Evolutionary conservation across 1,140 invertebrate species (phyloP).

Genomic region (Drosophila dunni): DNA sequence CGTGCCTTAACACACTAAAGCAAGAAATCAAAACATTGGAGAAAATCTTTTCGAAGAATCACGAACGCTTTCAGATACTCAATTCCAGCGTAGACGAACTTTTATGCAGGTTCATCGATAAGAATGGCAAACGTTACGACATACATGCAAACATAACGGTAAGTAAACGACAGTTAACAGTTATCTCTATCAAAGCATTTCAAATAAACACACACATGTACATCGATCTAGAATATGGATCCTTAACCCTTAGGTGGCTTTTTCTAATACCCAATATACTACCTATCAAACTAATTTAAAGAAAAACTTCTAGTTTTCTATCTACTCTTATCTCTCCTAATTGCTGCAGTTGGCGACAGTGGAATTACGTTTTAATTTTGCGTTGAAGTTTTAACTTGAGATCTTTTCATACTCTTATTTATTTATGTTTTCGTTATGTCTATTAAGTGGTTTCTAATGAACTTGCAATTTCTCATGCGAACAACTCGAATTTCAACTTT

Average conservation of each 20-base stretch:
- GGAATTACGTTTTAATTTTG: not conserved
- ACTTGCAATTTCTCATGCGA: not conserved
- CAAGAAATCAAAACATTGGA: constrained; percentile 99
- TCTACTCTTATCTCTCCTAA: not conserved
- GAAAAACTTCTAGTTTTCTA: not conserved
- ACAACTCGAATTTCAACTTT: not conserved
- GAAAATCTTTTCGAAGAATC: constrained; percentile 96
- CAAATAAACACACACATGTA: constrained; percentile 1
- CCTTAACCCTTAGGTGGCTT: not conserved
- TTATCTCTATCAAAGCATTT: constrained; percentile 8
- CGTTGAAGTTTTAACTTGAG: not conserved
- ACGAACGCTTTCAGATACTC: constrained; percentile 98
- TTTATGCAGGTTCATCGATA: constrained; percentile 97
- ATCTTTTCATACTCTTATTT: not conserved
- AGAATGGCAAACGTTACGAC: constrained; percentile 96
- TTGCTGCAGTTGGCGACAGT: not conserved
- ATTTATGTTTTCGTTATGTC: not conserved
- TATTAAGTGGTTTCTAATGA: constrained; percentile 4
- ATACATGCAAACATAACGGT: constrained; percentile 99
- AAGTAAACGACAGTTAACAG: constrained; percentile 85
- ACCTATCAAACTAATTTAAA: not conserved
- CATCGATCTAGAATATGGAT: not conserved
- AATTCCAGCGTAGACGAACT: constrained; percentile 99
- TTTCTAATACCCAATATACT: not conserved
- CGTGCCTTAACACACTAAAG: constrained; percentile 98